Conservation (phyloP, 2,888 invertebrate genomes). For the Ceratothoa steindachneri region DNA sequence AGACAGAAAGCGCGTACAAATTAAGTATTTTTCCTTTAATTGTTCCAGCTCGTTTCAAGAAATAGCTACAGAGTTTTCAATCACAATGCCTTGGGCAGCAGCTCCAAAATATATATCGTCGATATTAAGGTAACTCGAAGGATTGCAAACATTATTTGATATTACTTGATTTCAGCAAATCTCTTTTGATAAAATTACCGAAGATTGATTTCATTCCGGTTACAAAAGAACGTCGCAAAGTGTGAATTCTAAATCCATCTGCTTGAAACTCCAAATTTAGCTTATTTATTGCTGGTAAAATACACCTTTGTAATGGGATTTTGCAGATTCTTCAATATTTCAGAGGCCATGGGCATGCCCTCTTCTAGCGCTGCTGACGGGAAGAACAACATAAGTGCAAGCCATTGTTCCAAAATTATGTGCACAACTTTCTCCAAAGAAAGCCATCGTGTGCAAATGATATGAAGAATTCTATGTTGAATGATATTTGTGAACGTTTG, state of each 20-base stretch:
- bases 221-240: background rate
- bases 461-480: background rate
- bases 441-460: background rate
- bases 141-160: no score
- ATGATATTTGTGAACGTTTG: background rate
- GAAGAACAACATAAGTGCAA: background rate
- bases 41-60: no score
- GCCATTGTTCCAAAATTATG: background rate
- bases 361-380: background rate
- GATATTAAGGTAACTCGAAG: no score
- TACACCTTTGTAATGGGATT: background rate
- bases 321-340: background rate
- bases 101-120: no score
- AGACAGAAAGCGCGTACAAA: no score
- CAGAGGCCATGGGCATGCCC: background rate
- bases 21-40: no score
- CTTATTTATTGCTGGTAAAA: background rate
- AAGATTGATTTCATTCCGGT: background rate
- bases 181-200: background rate
- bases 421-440: background rate
- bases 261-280: background rate
- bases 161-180: no score
- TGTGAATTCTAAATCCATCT: background rate
- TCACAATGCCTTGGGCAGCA: no score
- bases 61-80: no score